These are phyloP conservation scores for Anguilla obscura DNA, from an alignment of 2,797 vertebrate genomes.

Conservation along the genomic window DNA sequence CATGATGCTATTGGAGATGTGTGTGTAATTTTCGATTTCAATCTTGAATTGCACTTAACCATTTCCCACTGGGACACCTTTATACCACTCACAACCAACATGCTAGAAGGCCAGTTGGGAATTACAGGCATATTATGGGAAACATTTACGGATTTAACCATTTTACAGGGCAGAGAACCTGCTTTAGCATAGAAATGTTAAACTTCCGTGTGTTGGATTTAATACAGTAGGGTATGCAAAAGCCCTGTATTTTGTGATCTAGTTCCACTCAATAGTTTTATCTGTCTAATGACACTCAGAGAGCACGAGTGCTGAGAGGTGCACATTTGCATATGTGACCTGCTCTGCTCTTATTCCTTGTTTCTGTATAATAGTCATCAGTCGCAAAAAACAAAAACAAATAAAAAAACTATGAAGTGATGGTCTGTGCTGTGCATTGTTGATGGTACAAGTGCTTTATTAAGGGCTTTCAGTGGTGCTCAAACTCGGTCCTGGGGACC, in stretches of 20 bases:
- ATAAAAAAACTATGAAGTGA: not conserved
- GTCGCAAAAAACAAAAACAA: not conserved
- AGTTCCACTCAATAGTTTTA: not conserved
- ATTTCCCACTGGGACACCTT: not conserved
- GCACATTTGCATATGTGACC: not conserved
- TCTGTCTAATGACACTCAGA: not conserved
- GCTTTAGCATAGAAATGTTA: not conserved
- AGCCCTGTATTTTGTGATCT: not conserved
- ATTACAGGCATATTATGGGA: not conserved
- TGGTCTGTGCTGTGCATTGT: not conserved
- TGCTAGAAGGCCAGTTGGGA: not conserved
- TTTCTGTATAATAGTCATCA: too few relatives aligned
- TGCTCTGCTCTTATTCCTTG: not conserved
- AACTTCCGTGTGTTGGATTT: not conserved
- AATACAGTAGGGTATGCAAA: not conserved
- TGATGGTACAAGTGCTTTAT: not conserved
- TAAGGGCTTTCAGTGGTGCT: not conserved
- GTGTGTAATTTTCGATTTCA: too few relatives aligned
- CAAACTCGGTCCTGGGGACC: too few relatives aligned
- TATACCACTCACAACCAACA: not conserved
- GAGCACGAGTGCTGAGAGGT: not conserved
- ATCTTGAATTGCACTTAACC: not conserved
- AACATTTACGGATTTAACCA: not conserved
- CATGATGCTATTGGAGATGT: too few relatives aligned
- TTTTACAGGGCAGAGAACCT: not conserved